These are phyloP conservation scores for Nasonia oneida DNA, from an alignment of 2,888 invertebrate species.

Conservation along the genomic window DNA sequence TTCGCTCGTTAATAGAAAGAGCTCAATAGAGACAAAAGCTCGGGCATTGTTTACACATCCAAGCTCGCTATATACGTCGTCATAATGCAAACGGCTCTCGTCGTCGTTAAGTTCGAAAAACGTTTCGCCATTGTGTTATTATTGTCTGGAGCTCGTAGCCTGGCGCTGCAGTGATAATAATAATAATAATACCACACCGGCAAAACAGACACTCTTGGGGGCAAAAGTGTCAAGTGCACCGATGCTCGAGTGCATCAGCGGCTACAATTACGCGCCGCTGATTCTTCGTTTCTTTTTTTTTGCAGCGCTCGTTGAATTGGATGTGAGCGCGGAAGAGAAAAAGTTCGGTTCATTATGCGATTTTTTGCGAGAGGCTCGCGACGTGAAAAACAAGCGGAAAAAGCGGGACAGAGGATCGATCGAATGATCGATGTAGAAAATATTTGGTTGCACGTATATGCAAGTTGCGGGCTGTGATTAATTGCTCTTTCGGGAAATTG, in stretches of 20 bases:
- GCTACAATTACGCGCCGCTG: constrained; percentile 4
- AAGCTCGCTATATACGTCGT: no score
- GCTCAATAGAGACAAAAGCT: no score
- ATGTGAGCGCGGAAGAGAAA: neutral
- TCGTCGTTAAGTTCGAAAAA: no score
- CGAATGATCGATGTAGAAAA: neutral
- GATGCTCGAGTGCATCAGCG: no score
- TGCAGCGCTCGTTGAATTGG: neutral
- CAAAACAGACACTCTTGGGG: no score
- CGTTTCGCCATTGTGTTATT: no score
- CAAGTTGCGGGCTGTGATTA: neutral
- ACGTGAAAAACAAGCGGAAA: neutral
- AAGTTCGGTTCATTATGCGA: constrained; percentile 14
- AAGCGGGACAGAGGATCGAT: neutral
- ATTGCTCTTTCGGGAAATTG: neutral
- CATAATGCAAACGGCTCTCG: no score
- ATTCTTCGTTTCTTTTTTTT: neutral
- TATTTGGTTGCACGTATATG: neutral
- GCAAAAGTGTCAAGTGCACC: no score
- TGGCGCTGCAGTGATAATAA: no score
- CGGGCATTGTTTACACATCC: no score
- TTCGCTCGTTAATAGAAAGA: constrained; percentile 1
- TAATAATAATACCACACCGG: no score
- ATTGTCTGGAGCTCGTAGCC: no score
- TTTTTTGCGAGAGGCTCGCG: neutral